Evolutionary conservation across 1,140 invertebrate genomes (phyloP).

Genomic region (Listronotus oregonensis): DNA sequence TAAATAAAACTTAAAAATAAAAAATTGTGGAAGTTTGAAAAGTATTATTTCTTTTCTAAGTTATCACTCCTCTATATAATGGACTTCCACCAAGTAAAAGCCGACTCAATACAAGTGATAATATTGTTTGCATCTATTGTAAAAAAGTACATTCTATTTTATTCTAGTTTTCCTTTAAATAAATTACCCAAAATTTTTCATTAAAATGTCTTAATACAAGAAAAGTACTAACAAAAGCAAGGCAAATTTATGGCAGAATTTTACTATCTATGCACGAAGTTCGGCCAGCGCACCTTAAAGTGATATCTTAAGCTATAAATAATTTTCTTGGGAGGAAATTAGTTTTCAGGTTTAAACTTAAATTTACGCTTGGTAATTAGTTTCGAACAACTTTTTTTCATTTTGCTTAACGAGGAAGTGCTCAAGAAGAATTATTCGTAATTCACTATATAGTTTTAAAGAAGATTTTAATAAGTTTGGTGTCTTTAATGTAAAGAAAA

Average conservation of each 20-base stretch:
- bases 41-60: no score
- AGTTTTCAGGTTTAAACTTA: constrained; percentile 34
- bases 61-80: no score
- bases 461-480: constrained; percentile 13
- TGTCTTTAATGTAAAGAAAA: no score
- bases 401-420: constrained; percentile 14
- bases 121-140: no score
- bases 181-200: no score
- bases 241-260: constrained; percentile 26
- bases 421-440: constrained; percentile 22
- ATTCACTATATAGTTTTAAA: constrained; percentile 17
- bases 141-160: no score
- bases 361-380: constrained; percentile 35
- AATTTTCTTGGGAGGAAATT: constrained; percentile 33
- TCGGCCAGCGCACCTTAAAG: constrained; percentile 28
- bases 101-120: no score
- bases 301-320: constrained; percentile 38
- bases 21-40: no score
- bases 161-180: no score
- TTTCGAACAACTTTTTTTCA: constrained; percentile 34
- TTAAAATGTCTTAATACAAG: constrained; percentile 6
- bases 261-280: constrained; percentile 27
- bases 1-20: no score
- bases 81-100: no score
- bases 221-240: constrained; percentile 14